Evolutionary conservation across 2,888 invertebrate genomes (phyloP), one percentile per base, ranked within the genome.

Genomic region (Philonicus albiceps): DNA sequence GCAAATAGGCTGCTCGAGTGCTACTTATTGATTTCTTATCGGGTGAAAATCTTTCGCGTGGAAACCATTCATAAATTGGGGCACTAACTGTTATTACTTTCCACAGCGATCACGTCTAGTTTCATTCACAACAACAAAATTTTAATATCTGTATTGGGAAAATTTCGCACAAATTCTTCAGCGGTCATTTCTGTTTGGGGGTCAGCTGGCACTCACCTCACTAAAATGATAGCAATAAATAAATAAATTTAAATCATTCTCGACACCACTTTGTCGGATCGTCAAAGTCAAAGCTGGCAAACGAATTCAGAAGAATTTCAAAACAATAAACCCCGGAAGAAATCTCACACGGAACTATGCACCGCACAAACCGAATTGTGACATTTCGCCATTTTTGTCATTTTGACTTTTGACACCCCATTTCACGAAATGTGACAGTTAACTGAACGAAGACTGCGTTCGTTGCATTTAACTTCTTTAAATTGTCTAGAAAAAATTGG

Each of bases 331-430:
- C 8, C 64, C 64, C 64, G 27, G 64, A 64, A 64, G 64, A 64
- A 64, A 64, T 64, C 64, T 64, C 64, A 64, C 64, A 64, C 64
- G 64, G 64, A 64, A 64, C 64, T 64, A 64, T 11, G n/a, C 34
- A 34, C 75, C 75, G 31, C 75, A 64, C 64, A 22, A 64, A 64
- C 64, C 64, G 64, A 75, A 75, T 37, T 75, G 8, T 75, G 75
- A 75, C 75, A 75, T 34, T 75, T 75, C 75, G 75, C 75, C 75
- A 75, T 75, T 75, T 75, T 75, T 75, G 75, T 75, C 75, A 75
- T 75, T 8, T 37, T 19, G 37, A 75, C 30, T 37, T 75, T 37
- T 75, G 75, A 75, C 75, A 75, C 19, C 16, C 16, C 13, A 30
- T 34, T 64, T 64, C 11, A 1, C 8, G 7, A n/a, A n/a, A 74